phyloP scores from a whole-genome alignment of 2,113 vertebrate genomes.

The Camelus bactrianus region DNA sequence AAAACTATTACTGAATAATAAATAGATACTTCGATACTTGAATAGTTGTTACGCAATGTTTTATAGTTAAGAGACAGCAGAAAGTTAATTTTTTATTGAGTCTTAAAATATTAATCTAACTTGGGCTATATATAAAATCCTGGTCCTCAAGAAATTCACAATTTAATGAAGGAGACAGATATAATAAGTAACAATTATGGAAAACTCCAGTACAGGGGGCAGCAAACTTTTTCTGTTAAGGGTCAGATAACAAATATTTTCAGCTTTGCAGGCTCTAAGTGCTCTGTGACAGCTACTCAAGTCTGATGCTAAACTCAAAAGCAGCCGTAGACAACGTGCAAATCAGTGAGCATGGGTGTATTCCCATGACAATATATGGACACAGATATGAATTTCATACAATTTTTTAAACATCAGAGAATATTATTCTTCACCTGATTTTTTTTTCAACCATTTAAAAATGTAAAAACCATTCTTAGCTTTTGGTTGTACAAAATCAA shows the following conservation, averaged over 20 bases:
- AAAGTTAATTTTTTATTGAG: neutral
- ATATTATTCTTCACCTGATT: neutral
- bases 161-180: neutral
- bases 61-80: neutral
- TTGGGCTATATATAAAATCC: neutral
- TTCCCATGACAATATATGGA: neutral
- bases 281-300: neutral
- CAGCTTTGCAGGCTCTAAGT: fast-evolving
- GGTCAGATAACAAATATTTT: neutral
- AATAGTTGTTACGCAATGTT: neutral
- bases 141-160: neutral
- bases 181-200: neutral
- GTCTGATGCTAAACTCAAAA: neutral
- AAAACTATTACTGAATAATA: neutral
- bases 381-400: neutral
- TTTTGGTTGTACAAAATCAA: neutral
- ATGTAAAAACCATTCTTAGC: neutral
- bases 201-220: neutral
- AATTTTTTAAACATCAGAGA: neutral
- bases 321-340: fast-evolving
- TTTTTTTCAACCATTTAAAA: neutral
- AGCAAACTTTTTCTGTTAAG: neutral
- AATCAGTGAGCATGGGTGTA: neutral
- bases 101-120: constrained; percentile 4
- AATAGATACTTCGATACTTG: neutral